phyloP scores from a whole-genome alignment of 2,888 invertebrate genomes.

The Drosophila histrio region DNA sequence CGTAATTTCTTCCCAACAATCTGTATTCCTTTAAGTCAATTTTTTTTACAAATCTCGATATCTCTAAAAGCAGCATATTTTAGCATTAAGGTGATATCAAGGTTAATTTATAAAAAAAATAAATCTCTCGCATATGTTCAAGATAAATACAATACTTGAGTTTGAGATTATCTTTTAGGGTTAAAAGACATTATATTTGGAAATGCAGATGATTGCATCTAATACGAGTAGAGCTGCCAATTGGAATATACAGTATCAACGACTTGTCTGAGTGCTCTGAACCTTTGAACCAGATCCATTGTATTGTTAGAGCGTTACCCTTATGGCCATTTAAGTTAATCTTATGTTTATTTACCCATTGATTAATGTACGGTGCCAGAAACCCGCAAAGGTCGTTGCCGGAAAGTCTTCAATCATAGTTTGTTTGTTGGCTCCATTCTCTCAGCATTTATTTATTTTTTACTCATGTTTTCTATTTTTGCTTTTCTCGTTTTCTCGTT shows the following conservation, averaged over 20 bases:
- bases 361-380: conserved; percentile 60
- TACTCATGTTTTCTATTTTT: conserved; percentile 3
- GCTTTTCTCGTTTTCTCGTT: background rate
- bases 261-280: background rate
- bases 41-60: no score
- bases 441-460: background rate
- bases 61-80: no score
- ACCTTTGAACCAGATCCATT: conserved; percentile 13
- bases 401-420: conserved; percentile 70
- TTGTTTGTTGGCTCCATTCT: conserved; percentile 30
- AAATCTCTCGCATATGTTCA: background rate
- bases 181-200: background rate
- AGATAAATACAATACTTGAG: background rate
- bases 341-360: conserved; percentile 71
- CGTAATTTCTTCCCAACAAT: no score
- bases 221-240: background rate
- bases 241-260: background rate
- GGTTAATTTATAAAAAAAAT: no score
- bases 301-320: conserved; percentile 29
- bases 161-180: background rate
- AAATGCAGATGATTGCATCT: background rate
- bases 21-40: no score
- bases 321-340: conserved; percentile 70
- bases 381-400: conserved; percentile 43
- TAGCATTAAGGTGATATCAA: no score